Percentiles rank a stretch among this genome's conserved stretches.
Evolutionary conservation across 2,113 vertebrate genomes (phyloP).

Genomic region (Lagopus leucura): DNA sequence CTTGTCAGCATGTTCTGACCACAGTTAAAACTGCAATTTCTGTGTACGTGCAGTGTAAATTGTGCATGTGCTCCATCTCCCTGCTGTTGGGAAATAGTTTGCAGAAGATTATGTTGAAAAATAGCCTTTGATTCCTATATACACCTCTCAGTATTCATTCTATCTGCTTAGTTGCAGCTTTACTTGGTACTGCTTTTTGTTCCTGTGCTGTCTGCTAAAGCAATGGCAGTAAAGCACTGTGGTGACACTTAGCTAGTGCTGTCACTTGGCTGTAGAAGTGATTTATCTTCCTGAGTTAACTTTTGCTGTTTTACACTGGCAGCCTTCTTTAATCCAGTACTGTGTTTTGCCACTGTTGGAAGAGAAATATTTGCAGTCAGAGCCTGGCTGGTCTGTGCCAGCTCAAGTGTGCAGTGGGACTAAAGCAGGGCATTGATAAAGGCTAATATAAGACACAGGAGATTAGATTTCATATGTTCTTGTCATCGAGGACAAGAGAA

Average conservation of each 20-base stretch:
- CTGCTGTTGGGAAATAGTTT: neutral
- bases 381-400: neutral
- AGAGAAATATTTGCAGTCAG: neutral
- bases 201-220: neutral
- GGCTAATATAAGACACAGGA: neutral
- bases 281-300: neutral
- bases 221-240: neutral
- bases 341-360: neutral
- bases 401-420: neutral
- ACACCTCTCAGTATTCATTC: constrained; percentile 20
- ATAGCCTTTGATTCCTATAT: neutral
- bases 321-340: rapidly evolving
- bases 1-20: neutral
- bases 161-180: constrained; percentile 14
- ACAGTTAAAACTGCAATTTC: neutral
- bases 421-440: neutral
- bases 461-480: neutral
- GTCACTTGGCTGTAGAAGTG: neutral
- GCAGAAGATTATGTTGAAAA: neutral
- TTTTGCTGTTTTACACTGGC: neutral
- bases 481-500: neutral
- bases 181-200: neutral
- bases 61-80: neutral
- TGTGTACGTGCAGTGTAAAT: neutral
- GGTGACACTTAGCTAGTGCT: neutral